phyloP scores from a whole-genome alignment of 2,888 invertebrate genomes.

The Tinea semifulvella region DNA sequence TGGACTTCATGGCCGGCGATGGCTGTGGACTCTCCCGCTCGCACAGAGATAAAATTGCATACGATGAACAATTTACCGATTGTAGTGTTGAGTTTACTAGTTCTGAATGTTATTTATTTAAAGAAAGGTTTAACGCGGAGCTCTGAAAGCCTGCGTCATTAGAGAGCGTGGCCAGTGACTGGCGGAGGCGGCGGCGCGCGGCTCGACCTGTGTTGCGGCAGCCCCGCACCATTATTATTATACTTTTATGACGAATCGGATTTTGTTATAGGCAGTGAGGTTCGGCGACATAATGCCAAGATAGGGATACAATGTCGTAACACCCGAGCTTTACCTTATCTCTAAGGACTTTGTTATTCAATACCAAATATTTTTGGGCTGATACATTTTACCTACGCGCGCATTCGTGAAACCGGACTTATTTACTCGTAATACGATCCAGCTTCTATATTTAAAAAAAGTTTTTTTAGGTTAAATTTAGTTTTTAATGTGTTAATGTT shows the following conservation, averaged over 20 bases:
- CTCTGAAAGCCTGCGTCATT: conserved; percentile 63
- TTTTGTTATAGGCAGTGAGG: conserved; percentile 33
- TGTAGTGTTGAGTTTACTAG: conserved; percentile 1
- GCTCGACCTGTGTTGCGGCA: conserved; percentile 45
- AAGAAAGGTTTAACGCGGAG: conserved; percentile 27
- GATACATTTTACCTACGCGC: no score
- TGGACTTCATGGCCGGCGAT: neutral
- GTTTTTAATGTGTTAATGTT: no score
- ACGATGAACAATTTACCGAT: conserved; percentile 8
- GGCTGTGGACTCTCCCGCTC: neutral
- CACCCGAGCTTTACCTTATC: neutral
- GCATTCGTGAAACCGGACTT: no score
- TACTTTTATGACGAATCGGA: conserved; percentile 66
- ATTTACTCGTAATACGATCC: no score
- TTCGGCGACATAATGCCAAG: conserved; percentile 6
- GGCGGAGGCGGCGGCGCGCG: conserved; percentile 52
- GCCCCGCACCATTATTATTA: conserved; percentile 64
- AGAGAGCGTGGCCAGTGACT: conserved; percentile 62
- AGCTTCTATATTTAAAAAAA: no score
- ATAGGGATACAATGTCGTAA: conserved; percentile 8
- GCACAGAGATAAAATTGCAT: conserved; percentile 10
- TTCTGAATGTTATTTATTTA: conserved; percentile 1
- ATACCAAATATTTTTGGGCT: no score
- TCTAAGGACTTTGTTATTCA: neutral
- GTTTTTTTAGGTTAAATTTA: no score